These are phyloP conservation scores for Pangasius larnaudii DNA, from an alignment of 2,797 vertebrate genomes.

Conservation along the genomic window DNA sequence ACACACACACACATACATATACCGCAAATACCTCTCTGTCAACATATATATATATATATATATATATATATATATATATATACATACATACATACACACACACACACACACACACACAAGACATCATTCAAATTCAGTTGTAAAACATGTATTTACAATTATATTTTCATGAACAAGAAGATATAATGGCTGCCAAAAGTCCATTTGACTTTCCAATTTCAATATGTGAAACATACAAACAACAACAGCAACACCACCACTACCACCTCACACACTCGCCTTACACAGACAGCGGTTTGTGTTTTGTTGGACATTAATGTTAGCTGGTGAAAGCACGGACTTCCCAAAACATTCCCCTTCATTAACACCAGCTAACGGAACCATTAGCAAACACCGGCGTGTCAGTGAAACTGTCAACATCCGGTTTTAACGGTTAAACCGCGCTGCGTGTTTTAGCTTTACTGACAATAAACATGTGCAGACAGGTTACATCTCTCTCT, in stretches of 20 bases:
- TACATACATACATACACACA: no score
- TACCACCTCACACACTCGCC: no score
- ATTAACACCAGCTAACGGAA: constrained; percentile 7
- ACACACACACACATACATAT: no score
- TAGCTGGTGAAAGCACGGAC: not conserved
- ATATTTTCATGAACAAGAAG: not conserved
- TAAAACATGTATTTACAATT: not conserved
- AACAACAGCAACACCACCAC: no score
- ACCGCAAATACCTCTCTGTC: no score
- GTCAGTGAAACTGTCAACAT: not conserved
- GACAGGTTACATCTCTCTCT: not conserved
- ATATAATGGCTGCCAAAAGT: not conserved
- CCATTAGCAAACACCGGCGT: not conserved
- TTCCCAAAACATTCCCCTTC: not conserved
- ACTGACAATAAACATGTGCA: not conserved
- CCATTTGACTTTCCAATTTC: not conserved
- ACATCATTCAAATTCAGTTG: no score
- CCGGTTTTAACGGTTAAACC: not conserved
- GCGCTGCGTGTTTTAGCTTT: not conserved
- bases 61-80: no score
- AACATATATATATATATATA: no score
- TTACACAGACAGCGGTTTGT: no score
- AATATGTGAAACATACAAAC: not conserved
- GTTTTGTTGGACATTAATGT: not conserved
- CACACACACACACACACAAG: no score